These are phyloP conservation scores for Danionella dracula DNA, from an alignment of 2,797 vertebrate genomes.

Conservation along the genomic window DNA sequence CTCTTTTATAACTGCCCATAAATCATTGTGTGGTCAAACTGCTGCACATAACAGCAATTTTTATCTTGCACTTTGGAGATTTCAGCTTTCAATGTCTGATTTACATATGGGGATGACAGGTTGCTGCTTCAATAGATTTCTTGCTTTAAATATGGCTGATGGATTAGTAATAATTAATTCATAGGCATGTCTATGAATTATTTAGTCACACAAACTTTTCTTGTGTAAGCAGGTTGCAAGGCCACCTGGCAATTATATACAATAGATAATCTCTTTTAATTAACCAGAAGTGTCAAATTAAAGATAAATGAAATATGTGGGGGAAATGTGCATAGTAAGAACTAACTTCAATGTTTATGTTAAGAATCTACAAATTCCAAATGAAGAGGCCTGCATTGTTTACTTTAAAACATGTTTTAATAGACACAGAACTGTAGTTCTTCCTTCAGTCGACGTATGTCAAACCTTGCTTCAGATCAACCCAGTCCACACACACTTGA, in stretches of 20 bases:
- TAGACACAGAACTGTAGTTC: too few relatives aligned
- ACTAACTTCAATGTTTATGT: too few relatives aligned
- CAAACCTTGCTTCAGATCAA: too few relatives aligned
- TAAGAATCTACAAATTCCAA: too few relatives aligned
- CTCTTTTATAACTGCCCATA: too few relatives aligned
- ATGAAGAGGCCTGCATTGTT: too few relatives aligned
- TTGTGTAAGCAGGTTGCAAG: constrained; percentile 71
- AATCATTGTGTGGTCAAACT: background rate
- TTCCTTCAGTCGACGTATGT: too few relatives aligned
- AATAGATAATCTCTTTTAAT: constrained; percentile 70
- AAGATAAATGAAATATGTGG: too few relatives aligned
- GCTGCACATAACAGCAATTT: background rate
- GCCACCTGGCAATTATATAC: constrained; percentile 70
- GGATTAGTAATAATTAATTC: constrained; percentile 79
- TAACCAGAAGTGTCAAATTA: constrained; percentile 59
- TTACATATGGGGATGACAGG: constrained; percentile 68
- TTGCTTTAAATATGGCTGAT: constrained; percentile 72
- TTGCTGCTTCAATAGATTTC: constrained; percentile 71
- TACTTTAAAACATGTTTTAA: too few relatives aligned
- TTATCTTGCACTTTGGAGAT: constrained; percentile 4
- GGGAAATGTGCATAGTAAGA: too few relatives aligned
- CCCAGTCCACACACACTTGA: too few relatives aligned
- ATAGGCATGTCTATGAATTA: constrained; percentile 78
- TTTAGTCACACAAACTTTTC: constrained; percentile 71
- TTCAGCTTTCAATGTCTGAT: constrained; percentile 30